Base-by-base conservation (phyloP, 1,140 invertebrate genomes). In the Drosophila serrata region DNA sequence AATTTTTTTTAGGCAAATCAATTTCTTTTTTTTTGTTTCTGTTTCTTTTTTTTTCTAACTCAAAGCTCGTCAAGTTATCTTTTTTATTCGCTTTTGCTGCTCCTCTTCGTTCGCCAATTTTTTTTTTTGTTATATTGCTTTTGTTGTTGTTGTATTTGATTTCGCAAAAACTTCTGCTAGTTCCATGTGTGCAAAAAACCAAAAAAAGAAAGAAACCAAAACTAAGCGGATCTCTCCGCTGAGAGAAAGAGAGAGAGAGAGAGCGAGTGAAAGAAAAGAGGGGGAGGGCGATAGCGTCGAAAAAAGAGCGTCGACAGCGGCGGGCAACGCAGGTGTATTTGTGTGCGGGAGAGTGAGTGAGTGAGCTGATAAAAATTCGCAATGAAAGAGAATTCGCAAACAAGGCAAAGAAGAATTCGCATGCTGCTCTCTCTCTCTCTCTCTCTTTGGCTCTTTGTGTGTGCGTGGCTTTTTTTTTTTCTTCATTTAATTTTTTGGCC, bases 61-160 rank as follows among this genome's bases (percentile, higher is more conserved):
- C 29, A 51, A 80, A 85, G 73, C 68, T 77, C 22, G 59, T 35
- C 42, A 53, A 40, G 53, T 75, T 79, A 72, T 77, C 60, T 62
- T 62, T 53, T 57, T 53, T 73, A n/a, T 35, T 49, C 64, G 31
- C 33, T 39, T 31, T 39, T 33, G 79, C 60, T 70, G 53, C 59
- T 60, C 45, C 69, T 79, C 77, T 77, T 79, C 78, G 82, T 86
- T 67, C 79, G 64, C 72, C 51, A n/a, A 19, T 51, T 27, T 84
- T 79, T 51, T 27, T 84, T 79, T 81, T 69, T 79, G 56, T 75
- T 73, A 31, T 61, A 22, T 22, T 43, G 42, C 59, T 60, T 33
- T 63, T 64, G 60, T 42, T 49, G 40, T 48, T 60, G 27, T 24
- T 59, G 24, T 17, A 15, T 67, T 55, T 58, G 35, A 65, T 73